Percentiles rank a stretch among this genome's conserved stretches.
These are phyloP conservation scores for Drosophila arizonae DNA, from an alignment of 1,140 invertebrate genomes.

Conservation along the genomic window DNA sequence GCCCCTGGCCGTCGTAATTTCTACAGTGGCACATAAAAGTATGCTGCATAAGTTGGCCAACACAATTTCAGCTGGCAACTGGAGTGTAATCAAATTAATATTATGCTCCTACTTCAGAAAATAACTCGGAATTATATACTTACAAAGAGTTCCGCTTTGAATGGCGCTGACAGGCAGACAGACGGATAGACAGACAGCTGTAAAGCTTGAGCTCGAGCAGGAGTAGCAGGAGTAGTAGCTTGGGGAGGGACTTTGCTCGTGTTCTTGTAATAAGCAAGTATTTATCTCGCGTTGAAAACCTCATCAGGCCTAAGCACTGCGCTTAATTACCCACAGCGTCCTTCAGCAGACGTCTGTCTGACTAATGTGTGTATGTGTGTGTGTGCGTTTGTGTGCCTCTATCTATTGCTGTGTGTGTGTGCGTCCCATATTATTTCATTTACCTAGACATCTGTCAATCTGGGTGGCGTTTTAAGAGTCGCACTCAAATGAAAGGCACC, in stretches of 20 bases:
- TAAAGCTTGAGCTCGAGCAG: not conserved
- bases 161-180: not conserved
- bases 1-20: slow-evolving; percentile 28
- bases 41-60: slow-evolving; percentile 23
- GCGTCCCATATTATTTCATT: slow-evolving; percentile 55
- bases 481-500: slow-evolving; percentile 26
- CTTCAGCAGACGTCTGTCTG: slow-evolving; percentile 23
- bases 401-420: not conserved
- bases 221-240: not conserved
- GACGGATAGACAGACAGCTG: not conserved
- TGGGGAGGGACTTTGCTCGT: slow-evolving; percentile 2
- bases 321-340: slow-evolving; percentile 67
- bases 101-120: slow-evolving; percentile 48
- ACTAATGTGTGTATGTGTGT: slow-evolving; percentile 9
- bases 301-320: slow-evolving; percentile 72
- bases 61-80: not conserved
- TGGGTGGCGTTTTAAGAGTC: slow-evolving; percentile 42
- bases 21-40: slow-evolving; percentile 48
- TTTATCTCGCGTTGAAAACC: slow-evolving; percentile 76
- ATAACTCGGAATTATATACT: slow-evolving; percentile 63
- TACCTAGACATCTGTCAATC: slow-evolving; percentile 50
- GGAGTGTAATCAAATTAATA: slow-evolving; percentile 73
- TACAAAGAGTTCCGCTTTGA: slow-evolving; percentile 23
- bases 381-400: not conserved
- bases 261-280: slow-evolving; percentile 54